Percentiles rank a stretch among this genome's conserved stretches.
Evolutionary conservation across 2,888 invertebrate species (phyloP).

Genomic region (Aphodius granarius): DNA sequence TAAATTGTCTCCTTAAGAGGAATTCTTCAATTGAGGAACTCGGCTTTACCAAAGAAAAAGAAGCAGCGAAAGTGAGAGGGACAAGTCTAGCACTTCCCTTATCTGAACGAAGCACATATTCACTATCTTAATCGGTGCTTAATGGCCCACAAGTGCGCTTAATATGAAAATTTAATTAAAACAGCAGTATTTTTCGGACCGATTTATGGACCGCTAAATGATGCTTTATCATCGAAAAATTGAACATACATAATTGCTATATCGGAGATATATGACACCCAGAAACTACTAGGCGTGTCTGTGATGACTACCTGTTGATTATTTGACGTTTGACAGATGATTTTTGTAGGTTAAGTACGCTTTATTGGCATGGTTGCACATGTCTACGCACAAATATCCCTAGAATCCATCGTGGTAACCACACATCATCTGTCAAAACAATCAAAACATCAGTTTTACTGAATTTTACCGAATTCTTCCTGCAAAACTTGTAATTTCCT

Average conservation of each 20-base stretch:
- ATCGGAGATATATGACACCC: no score
- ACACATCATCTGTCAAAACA: no score
- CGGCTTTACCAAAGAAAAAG: background rate
- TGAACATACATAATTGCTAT: background rate
- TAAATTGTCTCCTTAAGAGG: background rate
- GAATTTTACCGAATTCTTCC: no score
- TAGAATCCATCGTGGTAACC: no score
- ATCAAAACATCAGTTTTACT: no score
- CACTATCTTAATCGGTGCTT: background rate
- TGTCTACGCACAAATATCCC: no score
- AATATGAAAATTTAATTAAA: background rate
- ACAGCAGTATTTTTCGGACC: background rate
- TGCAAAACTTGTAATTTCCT: no score
- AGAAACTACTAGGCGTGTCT: no score
- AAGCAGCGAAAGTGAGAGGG: background rate
- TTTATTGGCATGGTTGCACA: no score
- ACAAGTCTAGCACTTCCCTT: background rate
- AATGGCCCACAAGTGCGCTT: background rate
- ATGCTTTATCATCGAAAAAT: background rate
- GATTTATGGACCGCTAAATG: background rate
- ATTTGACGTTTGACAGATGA: no score
- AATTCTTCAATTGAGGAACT: background rate
- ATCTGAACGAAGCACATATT: background rate
- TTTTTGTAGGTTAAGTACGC: no score
- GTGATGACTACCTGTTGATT: no score